Evolutionary conservation across 2,797 vertebrate genomes (phyloP).

Genomic region (Knipowitschia caucasica): DNA sequence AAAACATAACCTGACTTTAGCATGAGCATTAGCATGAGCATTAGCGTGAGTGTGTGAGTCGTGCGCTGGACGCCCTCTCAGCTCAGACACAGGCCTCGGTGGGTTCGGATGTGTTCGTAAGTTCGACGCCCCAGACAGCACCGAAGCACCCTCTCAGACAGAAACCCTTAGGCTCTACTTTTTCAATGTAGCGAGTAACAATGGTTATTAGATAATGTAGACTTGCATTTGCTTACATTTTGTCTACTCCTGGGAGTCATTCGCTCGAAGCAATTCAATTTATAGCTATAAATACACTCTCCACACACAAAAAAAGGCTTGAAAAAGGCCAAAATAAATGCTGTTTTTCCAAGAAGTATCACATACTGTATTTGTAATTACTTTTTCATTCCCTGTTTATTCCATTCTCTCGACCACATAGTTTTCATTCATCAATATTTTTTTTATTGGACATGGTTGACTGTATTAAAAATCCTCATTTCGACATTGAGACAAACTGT

Average conservation of each 20-base stretch:
- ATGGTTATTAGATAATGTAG: not conserved
- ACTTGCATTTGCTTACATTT: not conserved
- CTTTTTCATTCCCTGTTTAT: no score
- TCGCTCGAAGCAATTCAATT: not conserved
- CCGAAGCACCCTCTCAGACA: conserved; percentile 34
- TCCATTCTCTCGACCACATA: no score
- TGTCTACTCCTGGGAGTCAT: not conserved
- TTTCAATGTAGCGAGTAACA: not conserved
- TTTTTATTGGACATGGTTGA: no score
- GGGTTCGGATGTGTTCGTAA: conserved; percentile 36
- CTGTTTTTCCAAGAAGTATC: no score
- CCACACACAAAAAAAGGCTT: no score
- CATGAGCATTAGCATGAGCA: no score
- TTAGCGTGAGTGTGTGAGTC: conserved; percentile 56
- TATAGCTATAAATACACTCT: not conserved
- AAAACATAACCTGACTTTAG: no score
- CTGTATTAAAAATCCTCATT: no score
- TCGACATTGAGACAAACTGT: no score
- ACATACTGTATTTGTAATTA: no score
- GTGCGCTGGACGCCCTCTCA: conserved; percentile 48
- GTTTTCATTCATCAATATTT: no score
- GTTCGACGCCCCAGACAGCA: conserved; percentile 28
- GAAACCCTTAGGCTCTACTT: conserved; percentile 19
- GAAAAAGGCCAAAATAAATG: no score
- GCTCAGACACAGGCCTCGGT: conserved; percentile 51